Conservation (phyloP, 2,113 vertebrate genomes). For the Ascaphus truei region DNA sequence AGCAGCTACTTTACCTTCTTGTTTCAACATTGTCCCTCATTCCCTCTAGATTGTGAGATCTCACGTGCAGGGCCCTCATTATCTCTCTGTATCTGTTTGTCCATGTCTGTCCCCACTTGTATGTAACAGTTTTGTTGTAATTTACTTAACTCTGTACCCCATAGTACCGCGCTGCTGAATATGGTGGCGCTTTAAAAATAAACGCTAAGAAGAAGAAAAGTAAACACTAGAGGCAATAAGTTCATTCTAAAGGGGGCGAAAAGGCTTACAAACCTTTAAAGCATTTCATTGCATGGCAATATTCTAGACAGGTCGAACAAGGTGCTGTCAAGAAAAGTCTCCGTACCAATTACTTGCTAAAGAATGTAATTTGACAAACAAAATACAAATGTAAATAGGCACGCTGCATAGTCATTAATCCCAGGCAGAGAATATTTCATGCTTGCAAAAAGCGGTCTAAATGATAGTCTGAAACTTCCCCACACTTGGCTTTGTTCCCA, state of each 20-base stretch:
- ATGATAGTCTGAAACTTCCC: not conserved
- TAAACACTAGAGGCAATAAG: not conserved
- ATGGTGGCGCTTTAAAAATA: too few relatives aligned
- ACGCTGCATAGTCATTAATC: constrained; percentile 12
- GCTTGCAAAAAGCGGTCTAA: not conserved
- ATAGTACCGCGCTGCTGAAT: too few relatives aligned
- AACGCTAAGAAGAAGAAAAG: not conserved
- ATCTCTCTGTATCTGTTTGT: too few relatives aligned
- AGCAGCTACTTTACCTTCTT: too few relatives aligned
- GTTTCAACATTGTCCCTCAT: too few relatives aligned
- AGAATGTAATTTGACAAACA: constrained; percentile 16
- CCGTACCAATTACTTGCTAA: constrained; percentile 21
- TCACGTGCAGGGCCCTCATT: too few relatives aligned
- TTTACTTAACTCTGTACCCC: too few relatives aligned
- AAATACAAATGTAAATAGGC: constrained; percentile 22
- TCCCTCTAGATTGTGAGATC: too few relatives aligned
- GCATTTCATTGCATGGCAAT: constrained; percentile 12
- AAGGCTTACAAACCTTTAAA: constrained; percentile 11
- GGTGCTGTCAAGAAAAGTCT: constrained; percentile 19
- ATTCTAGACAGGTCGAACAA: constrained; percentile 9
- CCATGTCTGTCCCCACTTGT: too few relatives aligned
- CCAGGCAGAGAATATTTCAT: constrained; percentile 16
- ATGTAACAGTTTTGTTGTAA: too few relatives aligned
- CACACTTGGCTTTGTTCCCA: constrained; percentile 24
- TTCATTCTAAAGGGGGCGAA: constrained; percentile 2